A percentile compares a stretch with the other conserved stretches of the same genome.
phyloP scores from a whole-genome alignment of 2,797 vertebrate genomes.

The Rhinoraja longicauda region DNA sequence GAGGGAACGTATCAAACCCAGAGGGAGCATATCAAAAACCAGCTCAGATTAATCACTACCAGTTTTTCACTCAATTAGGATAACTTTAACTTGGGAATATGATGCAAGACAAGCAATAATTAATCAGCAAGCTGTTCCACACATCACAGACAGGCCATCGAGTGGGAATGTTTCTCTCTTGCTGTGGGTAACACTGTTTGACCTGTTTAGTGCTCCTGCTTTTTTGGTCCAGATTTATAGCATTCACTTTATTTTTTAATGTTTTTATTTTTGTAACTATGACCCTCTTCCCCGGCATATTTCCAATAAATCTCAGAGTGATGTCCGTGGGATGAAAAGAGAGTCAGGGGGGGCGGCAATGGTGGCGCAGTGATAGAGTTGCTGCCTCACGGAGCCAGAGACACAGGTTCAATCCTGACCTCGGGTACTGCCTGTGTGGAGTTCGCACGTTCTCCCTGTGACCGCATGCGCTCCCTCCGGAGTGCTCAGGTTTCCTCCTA shows the following conservation, averaged over 20 bases:
- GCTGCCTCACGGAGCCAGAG: too few species aligned
- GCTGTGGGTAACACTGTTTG: too few species aligned
- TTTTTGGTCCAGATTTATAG: not conserved
- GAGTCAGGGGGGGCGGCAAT: too few species aligned
- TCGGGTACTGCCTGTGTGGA: too few species aligned
- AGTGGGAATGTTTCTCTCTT: too few species aligned
- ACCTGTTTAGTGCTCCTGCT: too few species aligned
- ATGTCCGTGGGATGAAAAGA: not conserved
- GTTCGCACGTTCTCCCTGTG: too few species aligned
- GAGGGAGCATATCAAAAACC: not conserved
- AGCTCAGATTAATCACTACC: not conserved
- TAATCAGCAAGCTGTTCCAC: not conserved
- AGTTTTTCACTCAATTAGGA: not conserved
- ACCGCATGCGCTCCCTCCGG: too few species aligned
- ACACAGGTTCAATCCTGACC: too few species aligned
- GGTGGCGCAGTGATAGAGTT: too few species aligned
- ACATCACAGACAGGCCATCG: not conserved
- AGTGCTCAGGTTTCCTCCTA: too few species aligned
- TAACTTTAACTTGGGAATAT: not conserved
- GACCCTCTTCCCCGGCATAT: not conserved
- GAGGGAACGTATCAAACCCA: not conserved
- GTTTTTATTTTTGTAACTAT: not conserved
- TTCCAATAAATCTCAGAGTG: not conserved
- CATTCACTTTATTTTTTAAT: not conserved
- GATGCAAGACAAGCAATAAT: not conserved